Percentiles rank a stretch among this genome's conserved stretches.
phyloP scores from a whole-genome alignment of 2,888 invertebrate genomes.

The Apantesis nais region DNA sequence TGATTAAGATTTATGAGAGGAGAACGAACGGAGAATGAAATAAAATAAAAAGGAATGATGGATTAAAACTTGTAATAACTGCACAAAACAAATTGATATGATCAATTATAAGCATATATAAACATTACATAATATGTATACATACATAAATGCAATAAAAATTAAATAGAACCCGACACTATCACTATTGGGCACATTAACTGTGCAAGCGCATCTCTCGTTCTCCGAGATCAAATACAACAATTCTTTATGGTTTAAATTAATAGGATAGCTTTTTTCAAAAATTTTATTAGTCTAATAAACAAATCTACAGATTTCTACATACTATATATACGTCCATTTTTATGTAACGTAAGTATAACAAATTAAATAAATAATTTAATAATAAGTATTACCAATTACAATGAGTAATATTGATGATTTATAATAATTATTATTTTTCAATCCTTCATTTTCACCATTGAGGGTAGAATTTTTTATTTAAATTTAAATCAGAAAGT shows the following conservation, averaged over 20 bases:
- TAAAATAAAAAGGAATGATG: neutral
- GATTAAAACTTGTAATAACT: neutral
- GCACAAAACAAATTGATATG: neutral
- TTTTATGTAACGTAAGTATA: neutral
- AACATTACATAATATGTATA: neutral
- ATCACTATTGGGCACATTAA: neutral
- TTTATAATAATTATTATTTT: too few relatives aligned
- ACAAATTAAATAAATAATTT: too few relatives aligned
- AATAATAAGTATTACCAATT: too few relatives aligned
- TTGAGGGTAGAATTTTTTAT: neutral
- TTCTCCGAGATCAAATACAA: neutral
- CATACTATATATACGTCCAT: neutral
- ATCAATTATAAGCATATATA: neutral
- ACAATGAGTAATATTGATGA: too few relatives aligned
- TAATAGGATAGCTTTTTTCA: neutral
- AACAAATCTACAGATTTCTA: neutral
- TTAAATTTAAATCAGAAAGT: neutral
- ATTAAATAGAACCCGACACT: neutral
- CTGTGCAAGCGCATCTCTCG: neutral
- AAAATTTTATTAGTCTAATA: neutral
- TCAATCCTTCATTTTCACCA: too few relatives aligned
- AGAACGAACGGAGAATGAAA: too few relatives aligned
- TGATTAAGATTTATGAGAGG: too few relatives aligned
- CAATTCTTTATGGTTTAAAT: neutral
- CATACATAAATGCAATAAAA: neutral